Evolutionary conservation across 2,113 vertebrate species (phyloP), one percentile per base, ranked within the genome.

Genomic region (Leucopsar rothschildi): DNA sequence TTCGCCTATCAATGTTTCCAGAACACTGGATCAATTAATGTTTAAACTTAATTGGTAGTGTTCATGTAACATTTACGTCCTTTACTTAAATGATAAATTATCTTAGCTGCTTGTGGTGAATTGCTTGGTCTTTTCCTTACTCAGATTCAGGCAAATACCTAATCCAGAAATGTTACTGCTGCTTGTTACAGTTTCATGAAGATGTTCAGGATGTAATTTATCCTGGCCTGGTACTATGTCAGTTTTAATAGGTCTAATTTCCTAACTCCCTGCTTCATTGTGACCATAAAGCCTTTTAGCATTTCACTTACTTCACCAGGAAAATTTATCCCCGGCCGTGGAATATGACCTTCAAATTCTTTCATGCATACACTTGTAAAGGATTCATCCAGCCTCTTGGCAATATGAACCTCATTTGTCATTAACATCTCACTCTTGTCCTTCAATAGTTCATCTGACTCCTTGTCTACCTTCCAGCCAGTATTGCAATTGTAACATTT

Each of bases 241-340:
- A 90, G 33, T 86, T 83, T 95, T 90, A 96, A 92, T 90, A 93
- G 88, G 66, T 85, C 55, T 93, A 71, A 92, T 96, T 96, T 95
- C 72, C 86, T 92, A 75, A 87, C 39, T 87, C 50, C 69, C 13
- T 57, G 17, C 40, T 93, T 92, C 94, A 77, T 63, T 71, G 52
- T 90, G 64, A 95, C 25, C 53, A 88, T 92, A 91, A 95, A 90
- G 78, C 25, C 52, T 95, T 91, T 92, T 95, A 90, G 50, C 68
- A 93, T 94, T 93, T 94, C 49, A 63, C 49, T 95, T 90, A 31
- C 49, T 93, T 95, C 68, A 73, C 50, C 11, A 33, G 50, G 47
- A 95, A 85, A 92, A 96, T 89, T 82, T 94, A 95, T 95, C 93
- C 82, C 22, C 85, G 50, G 31, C 69, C 72, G n/a, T 71, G 86